phyloP scores from a whole-genome alignment of 2,888 invertebrate genomes.

The Latrodectus elegans region DNA sequence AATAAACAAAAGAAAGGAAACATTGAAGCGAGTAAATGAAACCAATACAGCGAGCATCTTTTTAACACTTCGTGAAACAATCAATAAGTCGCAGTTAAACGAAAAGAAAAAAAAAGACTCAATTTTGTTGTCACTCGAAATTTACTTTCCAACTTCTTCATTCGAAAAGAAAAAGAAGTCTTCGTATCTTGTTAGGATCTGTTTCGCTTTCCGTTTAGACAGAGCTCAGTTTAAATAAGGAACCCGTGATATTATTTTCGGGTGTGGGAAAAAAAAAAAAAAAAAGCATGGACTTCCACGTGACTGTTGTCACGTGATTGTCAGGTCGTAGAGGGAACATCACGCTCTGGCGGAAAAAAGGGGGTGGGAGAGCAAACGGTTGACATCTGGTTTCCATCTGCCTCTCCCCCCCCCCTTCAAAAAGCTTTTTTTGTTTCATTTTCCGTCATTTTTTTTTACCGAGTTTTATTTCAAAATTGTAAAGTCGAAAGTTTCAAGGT shows the following conservation, averaged over 20 bases:
- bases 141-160: too few species aligned
- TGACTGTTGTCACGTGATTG: slow-evolving; percentile 62
- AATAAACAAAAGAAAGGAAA: too few species aligned
- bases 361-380: slow-evolving; percentile 5
- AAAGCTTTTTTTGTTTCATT: slow-evolving; percentile 17
- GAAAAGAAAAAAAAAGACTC: too few species aligned
- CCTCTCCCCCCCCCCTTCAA: slow-evolving; percentile 25
- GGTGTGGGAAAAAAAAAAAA: slow-evolving; percentile 11
- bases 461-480: slow-evolving; percentile 39
- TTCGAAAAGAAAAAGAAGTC: not conserved
- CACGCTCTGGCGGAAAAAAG: not conserved
- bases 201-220: slow-evolving; percentile 36
- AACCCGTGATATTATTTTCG: slow-evolving; percentile 54
- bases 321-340: slow-evolving; percentile 50
- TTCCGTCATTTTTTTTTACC: slow-evolving; percentile 22
- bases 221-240: slow-evolving; percentile 50
- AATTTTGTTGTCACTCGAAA: too few species aligned
- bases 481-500: slow-evolving; percentile 34
- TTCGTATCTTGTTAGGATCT: slow-evolving; percentile 25
- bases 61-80: too few species aligned
- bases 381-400: slow-evolving; percentile 64
- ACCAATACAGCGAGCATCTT: too few species aligned
- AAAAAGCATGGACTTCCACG: slow-evolving; percentile 28
- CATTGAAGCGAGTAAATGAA: too few species aligned
- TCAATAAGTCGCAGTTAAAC: too few species aligned